Evolutionary conservation across 1,140 invertebrate species (phyloP), one percentile per base, ranked within the genome.

Genomic region (Dreissena polymorpha): DNA sequence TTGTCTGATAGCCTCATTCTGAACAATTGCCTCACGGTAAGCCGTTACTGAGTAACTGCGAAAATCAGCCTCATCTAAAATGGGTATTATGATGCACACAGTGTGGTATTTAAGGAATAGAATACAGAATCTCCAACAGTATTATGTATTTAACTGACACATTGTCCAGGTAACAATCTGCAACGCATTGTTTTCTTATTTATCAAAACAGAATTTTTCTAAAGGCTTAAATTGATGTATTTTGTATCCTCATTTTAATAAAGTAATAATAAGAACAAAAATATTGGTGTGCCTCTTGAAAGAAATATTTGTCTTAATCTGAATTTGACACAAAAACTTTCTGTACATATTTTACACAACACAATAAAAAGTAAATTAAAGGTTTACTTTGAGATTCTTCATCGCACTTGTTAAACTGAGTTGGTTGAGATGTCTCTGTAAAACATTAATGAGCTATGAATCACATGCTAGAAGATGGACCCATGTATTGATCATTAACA

Each of bases 1-100:
- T n/a, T 71, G 57, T 29, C 49, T 57, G 10, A 65, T 65, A 21
- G 78, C 78, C 60, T 67, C 68, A 64, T 80, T 80, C 57, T 63
- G 53, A 18, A 25, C 57, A 0, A 72, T 25, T 21, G 78, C 78
- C 39, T 80, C 67, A 72, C 78, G 78, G 29, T 80, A 80, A 10
- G 65, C 78, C 2, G 78, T 60, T 71, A 80, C 78, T 7, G 78
- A 80, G 49, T 80, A 80, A 65, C 78, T 70, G 64, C 78, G 68
- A 72, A 80, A 80, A 72, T 80, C 78, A 71, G 78, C 78, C 27
- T 72, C 78, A 72, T 80, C 78, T 80, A 80, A 0, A 80, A 60
- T 23, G 21, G 16, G 57, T 39, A 39, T 8, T 8, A 39, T 39
- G 39, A 39, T 39, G 39, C 39, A 39, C 71, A 73, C 60, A 73